Conservation (phyloP, 2,797 vertebrate genomes). For the Rhinogobio ventralis region DNA sequence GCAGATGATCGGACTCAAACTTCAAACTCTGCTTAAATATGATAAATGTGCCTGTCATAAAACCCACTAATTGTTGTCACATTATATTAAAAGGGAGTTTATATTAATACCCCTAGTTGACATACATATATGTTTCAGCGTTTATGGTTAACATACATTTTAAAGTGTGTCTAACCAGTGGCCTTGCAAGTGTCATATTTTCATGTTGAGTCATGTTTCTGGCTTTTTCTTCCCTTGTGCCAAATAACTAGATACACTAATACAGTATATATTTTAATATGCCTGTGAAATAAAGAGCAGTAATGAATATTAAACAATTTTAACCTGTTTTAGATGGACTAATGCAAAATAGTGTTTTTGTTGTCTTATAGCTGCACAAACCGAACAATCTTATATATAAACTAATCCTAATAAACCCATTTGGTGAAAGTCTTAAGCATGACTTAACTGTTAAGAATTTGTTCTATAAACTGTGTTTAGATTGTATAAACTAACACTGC, state of each 20-base stretch:
- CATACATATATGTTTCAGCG: background rate
- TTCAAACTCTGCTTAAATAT: too few relatives aligned
- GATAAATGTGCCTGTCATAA: too few relatives aligned
- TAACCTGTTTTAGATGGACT: background rate
- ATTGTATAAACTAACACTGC: constrained; percentile 12
- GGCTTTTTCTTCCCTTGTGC: background rate
- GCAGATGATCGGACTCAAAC: background rate
- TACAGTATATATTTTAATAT: background rate
- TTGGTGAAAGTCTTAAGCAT: background rate
- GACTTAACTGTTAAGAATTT: background rate
- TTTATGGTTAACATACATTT: background rate
- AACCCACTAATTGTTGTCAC: background rate
- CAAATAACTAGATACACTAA: background rate
- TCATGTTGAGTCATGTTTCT: background rate
- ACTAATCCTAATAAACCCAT: background rate
- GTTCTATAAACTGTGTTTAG: constrained; percentile 20
- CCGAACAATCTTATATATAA: background rate
- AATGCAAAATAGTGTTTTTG: background rate
- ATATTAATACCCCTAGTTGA: background rate
- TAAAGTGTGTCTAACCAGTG: background rate
- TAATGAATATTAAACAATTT: background rate
- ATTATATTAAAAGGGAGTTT: background rate
- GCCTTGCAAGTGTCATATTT: background rate
- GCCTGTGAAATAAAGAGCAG: background rate
- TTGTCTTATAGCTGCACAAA: background rate